These are phyloP conservation scores for Carassius gibelio DNA, from an alignment of 2,113 vertebrate species.

Conservation along the genomic window DNA sequence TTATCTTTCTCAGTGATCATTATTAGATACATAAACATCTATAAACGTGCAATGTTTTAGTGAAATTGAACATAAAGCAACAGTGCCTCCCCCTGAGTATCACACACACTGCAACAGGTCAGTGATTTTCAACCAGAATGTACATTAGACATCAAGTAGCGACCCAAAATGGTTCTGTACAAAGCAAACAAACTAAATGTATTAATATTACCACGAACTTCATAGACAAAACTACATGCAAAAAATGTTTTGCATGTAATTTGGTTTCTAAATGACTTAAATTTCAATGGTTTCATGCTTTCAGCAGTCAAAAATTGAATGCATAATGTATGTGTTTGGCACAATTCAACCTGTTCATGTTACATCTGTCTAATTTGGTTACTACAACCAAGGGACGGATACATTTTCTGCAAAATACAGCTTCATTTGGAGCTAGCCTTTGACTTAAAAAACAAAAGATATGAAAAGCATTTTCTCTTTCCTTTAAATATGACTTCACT, in stretches of 20 bases:
- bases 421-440: not conserved
- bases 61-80: constrained; percentile 20
- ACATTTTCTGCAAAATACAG: not conserved
- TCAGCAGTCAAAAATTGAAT: not conserved
- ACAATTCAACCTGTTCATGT: not conserved
- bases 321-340: not conserved
- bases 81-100: constrained; percentile 46
- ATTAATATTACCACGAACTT: not conserved
- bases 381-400: not conserved
- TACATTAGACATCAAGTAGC: not conserved
- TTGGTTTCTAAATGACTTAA: not conserved
- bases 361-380: not conserved
- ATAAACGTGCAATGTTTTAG: not conserved
- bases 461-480: not conserved
- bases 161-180: not conserved
- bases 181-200: not conserved
- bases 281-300: not conserved
- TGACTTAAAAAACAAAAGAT: not conserved
- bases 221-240: not conserved
- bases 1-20: not conserved
- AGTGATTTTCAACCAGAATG: not conserved
- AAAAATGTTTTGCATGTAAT: not conserved
- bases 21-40: not conserved
- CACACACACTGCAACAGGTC: constrained; percentile 21
- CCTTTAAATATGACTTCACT: not conserved